Evolutionary conservation across 2,113 vertebrate genomes (phyloP), one percentile per base, ranked within the genome.

Genomic region (Notarius quadriscutis): DNA sequence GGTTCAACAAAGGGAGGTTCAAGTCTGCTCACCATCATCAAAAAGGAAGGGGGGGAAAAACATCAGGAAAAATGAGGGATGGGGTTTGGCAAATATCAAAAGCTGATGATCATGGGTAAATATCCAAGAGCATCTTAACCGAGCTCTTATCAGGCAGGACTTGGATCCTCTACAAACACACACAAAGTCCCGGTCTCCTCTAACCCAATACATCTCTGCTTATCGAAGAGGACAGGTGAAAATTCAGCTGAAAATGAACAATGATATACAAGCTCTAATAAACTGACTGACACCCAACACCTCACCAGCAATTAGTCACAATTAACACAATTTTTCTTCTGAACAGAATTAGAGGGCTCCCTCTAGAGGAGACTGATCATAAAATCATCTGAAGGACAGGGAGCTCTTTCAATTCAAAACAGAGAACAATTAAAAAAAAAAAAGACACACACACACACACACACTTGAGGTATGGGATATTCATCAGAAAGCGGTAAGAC

Each of bases 311-410:
- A 95, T 95, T 95, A 95, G 92, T 91, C 88, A 89, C 88, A 91
- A 95, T 95, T 96, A 96, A 91, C 91, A 80, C 80, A 17, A 75
- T 85, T 89, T 87, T 91, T 93, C 78, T 80, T 30, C 51, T 18
- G 34, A 92, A 94, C 67, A 89, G 92, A 91, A 94, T 95, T 91
- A 89, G 87, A 94, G 94, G 89, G 95, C 94, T 94, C 95, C 95
- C 93, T 93, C 95, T 96, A 93, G 93, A 95, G 95, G 95, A 91
- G 63, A 90, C 91, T 41, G 41, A 41, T 41, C 41, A 41, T 41
- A 41, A 91, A 1, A 5, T 30, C 58, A 89, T 90, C 88, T 87
- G 51, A 63, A 86, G 27, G 62, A 71, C 75, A 65, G 7, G 5
- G 58, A 25, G 48, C 22, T 10, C 34, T 34, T 62, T 34, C 22